These are phyloP conservation scores for Hyperopisus bebe DNA, from an alignment of 2,113 vertebrate genomes.

Conservation along the genomic window DNA sequence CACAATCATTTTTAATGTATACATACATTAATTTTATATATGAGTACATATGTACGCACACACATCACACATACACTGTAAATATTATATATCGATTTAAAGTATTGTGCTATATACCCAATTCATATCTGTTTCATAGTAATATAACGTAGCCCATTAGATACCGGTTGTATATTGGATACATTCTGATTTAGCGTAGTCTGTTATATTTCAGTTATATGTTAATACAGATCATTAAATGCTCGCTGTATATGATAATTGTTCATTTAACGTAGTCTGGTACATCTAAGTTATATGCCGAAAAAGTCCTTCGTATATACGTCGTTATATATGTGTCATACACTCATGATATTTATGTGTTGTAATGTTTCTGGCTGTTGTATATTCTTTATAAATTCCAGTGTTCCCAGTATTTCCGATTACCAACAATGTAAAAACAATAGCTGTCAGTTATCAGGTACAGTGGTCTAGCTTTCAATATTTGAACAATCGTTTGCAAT, in stretches of 20 bases:
- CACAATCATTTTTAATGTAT: not conserved
- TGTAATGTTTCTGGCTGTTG: not conserved
- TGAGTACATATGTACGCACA: not conserved
- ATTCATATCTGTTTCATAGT: not conserved
- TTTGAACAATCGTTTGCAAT: not conserved
- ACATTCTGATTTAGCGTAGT: not conserved
- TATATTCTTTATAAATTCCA: not conserved
- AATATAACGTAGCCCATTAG: not conserved
- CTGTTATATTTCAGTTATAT: not conserved
- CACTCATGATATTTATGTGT: not conserved
- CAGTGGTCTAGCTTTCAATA: not conserved
- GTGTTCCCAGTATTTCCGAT: not conserved
- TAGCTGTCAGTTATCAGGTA: not conserved
- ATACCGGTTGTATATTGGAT: not conserved
- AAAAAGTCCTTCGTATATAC: not conserved
- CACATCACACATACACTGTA: not conserved
- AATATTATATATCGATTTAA: not conserved
- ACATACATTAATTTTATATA: not conserved
- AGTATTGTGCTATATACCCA: not conserved
- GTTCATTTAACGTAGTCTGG: not conserved
- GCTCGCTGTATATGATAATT: not conserved
- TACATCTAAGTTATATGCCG: not conserved
- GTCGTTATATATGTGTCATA: not conserved
- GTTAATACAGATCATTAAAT: not conserved
- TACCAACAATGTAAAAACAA: not conserved